Conservation (phyloP, 2,113 vertebrate genomes). For the Zosterops lateralis region DNA sequence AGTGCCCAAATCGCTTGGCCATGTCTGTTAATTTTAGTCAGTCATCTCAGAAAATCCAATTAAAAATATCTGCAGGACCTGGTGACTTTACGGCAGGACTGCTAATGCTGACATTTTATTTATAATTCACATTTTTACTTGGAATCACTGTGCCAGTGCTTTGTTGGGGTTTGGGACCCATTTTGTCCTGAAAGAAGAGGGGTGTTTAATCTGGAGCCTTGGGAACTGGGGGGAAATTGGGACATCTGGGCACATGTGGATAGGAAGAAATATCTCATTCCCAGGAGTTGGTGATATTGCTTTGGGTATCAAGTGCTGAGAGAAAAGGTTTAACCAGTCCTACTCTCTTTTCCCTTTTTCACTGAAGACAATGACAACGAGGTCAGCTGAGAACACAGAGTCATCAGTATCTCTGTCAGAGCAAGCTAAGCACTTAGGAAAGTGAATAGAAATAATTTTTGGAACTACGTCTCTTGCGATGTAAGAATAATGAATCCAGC, state of each 20-base stretch:
- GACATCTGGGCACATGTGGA: neutral
- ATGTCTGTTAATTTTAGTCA: neutral
- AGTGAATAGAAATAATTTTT: neutral
- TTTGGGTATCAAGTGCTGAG: neutral
- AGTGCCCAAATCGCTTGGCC: neutral
- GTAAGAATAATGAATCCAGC: constrained; percentile 39
- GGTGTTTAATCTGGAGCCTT: neutral
- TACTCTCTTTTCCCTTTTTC: neutral
- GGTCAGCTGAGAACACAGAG: neutral
- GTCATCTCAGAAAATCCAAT: neutral
- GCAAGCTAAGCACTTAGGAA: neutral
- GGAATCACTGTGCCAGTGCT: neutral
- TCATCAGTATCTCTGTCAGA: neutral
- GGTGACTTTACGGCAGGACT: neutral
- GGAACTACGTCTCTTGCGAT: neutral
- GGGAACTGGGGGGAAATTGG: neutral
- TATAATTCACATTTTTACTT: neutral
- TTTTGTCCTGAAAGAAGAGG: neutral
- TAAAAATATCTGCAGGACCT: neutral
- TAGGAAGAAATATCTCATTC: neutral
- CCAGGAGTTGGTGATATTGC: neutral
- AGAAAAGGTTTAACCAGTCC: neutral
- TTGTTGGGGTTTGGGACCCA: neutral
- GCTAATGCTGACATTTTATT: neutral
- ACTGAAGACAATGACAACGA: neutral